Conservation (phyloP, 2,113 vertebrate genomes). For the Columba livia region DNA sequence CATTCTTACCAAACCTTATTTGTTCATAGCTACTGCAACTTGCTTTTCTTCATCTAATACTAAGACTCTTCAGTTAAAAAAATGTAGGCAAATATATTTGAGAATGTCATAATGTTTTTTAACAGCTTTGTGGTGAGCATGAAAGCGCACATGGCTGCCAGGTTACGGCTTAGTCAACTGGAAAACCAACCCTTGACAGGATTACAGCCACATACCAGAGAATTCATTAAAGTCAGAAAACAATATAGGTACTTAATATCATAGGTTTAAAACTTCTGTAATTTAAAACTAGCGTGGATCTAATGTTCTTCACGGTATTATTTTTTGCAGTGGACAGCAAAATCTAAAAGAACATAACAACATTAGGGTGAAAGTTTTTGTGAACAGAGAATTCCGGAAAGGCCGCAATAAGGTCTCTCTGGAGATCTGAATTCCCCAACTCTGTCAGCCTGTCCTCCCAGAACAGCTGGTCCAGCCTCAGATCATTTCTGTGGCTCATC, state of each 20-base stretch:
- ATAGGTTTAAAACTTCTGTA: background rate
- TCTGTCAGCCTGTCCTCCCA: background rate
- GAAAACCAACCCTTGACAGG: background rate
- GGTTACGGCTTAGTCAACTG: background rate
- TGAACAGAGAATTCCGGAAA: background rate
- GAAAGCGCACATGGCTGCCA: background rate
- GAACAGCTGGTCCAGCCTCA: too few relatives aligned
- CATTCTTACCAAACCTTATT: background rate
- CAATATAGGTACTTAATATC: background rate
- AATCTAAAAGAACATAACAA: background rate
- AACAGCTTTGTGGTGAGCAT: background rate
- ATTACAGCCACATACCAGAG: conserved; percentile 14
- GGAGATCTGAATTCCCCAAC: background rate
- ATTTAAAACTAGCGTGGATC: background rate
- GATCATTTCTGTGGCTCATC: too few relatives aligned
- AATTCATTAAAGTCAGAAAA: conserved; percentile 2
- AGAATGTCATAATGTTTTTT: background rate
- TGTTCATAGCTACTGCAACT: background rate
- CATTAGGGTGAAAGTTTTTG: background rate
- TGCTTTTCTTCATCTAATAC: background rate
- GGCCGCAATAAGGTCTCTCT: too few relatives aligned
- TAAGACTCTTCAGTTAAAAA: background rate
- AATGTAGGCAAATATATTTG: background rate
- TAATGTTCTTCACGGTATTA: background rate
- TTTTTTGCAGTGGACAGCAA: background rate